These are phyloP conservation scores for Drosophila malerkotliana DNA, from an alignment of 1,140 invertebrate species.

Conservation along the genomic window DNA sequence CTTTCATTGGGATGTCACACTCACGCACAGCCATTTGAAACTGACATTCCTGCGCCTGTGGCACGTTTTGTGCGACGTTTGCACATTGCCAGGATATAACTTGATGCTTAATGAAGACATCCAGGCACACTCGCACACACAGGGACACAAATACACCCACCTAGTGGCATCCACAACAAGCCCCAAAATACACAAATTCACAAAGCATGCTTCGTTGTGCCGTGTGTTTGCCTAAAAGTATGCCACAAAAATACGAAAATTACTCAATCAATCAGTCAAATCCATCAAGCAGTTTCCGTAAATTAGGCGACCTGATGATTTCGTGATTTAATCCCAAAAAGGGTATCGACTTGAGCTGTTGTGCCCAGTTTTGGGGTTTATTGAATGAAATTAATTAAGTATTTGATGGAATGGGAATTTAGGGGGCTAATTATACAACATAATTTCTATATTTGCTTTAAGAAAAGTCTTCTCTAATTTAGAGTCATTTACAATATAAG, in stretches of 20 bases:
- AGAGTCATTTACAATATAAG: no score
- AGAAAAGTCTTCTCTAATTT: no score
- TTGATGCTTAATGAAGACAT: conserved; percentile 79
- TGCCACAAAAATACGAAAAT: conserved; percentile 27
- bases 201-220: neutral
- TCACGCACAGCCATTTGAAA: conserved; percentile 34
- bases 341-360: neutral
- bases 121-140: conserved; percentile 34
- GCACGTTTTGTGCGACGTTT: conserved; percentile 73
- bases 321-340: conserved; percentile 26
- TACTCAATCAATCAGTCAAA: conserved; percentile 80
- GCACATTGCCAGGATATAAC: conserved; percentile 79
- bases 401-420: no score
- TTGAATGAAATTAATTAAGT: neutral
- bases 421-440: no score
- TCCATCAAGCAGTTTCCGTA: conserved; percentile 73
- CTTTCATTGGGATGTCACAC: conserved; percentile 26
- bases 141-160: neutral
- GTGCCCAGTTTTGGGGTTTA: neutral
- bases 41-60: conserved; percentile 33
- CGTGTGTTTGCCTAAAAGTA: conserved; percentile 7
- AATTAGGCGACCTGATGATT: conserved; percentile 70
- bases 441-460: no score
- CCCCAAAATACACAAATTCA: no score
- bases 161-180: no score